Evolutionary conservation across 1,140 invertebrate species (phyloP), one percentile per base, ranked within the genome.

Genomic region (Acromyrmex echinatior): DNA sequence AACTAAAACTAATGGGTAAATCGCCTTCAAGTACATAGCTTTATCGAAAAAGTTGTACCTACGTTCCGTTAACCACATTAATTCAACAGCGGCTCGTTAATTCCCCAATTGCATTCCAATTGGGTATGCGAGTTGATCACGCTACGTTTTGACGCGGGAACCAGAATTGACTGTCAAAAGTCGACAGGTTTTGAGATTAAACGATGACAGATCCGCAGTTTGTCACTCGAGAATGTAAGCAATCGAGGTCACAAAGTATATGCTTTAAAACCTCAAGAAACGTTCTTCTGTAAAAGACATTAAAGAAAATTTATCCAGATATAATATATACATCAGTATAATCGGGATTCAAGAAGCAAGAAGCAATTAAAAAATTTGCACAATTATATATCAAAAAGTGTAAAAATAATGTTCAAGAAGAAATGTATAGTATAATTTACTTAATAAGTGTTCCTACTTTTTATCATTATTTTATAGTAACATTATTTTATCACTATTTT

Each of bases 141-240:
- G 35, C 39, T 73, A 45, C 84, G 76, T 58, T 58, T 85, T 85
- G 82, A 80, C 25, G 10, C 39, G 63, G 51, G 18, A 49, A 86
- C 84, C 74, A 68, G 84, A 80, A 86, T 51, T 80, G 76, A 86
- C 76, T 86, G 84, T 86, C 84, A 86, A 86, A 81, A 66, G 62
- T 68, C 25, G 68, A 21, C 80, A 63, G 18, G 53, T 45, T 18
- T 45, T 62, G 25, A 82, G 80, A 82, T 82, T 74, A 82, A 82
- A 71, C 68, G 68, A 56, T 18, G 65, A 60, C 66, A 60, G 79
- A 82, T 82, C 35, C 39, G 25, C 31, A 82, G 80, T 82, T 82
- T 82, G 80, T 82, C 80, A 82, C 53, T 9, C 5, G 68, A n/a
- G 5, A 70, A 58, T 10, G 3, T 58, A n/a, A n/a, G 39, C 14